Evolutionary conservation across 2,888 invertebrate species (phyloP).

Genomic region (Hybos culiciformis): DNA sequence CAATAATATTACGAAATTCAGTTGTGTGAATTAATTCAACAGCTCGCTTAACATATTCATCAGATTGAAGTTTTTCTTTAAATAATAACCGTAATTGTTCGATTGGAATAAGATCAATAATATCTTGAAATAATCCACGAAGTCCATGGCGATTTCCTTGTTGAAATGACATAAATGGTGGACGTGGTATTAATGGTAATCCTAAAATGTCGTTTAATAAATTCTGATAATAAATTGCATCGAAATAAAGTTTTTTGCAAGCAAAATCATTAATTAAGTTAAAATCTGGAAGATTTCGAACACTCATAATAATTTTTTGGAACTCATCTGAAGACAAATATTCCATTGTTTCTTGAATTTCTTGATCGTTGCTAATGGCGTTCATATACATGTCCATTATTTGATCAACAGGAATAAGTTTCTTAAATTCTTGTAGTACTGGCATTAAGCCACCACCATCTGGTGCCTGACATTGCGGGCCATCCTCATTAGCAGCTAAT

Average conservation of each 20-base stretch:
- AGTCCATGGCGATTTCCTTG: slow-evolving; percentile 2
- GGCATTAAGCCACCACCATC: slow-evolving; percentile 11
- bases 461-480: slow-evolving; percentile 11
- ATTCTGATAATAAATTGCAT: slow-evolving; percentile 7
- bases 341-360: slow-evolving; percentile 11
- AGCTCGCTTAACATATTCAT: slow-evolving; percentile 9
- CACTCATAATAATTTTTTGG: slow-evolving; percentile 2
- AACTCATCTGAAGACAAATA: slow-evolving; percentile 11
- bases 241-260: slow-evolving; percentile 9
- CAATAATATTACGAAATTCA: slow-evolving; percentile 8
- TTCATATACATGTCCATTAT: slow-evolving; percentile 8
- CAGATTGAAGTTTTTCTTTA: slow-evolving; percentile 6
- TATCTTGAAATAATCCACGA: slow-evolving; percentile 8
- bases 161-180: not conserved
- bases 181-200: slow-evolving; percentile 6
- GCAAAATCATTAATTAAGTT: not conserved
- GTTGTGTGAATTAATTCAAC: slow-evolving; percentile 8
- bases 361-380: slow-evolving; percentile 9
- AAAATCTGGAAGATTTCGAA: slow-evolving; percentile 1
- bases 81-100: slow-evolving; percentile 6
- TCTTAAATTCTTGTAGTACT: slow-evolving; percentile 7
- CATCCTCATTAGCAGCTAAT: not conserved
- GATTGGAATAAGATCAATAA: slow-evolving; percentile 8
- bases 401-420: slow-evolving; percentile 9
- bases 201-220: slow-evolving; percentile 6